Conservation (phyloP, 2,797 vertebrate species). For the Meda fulgida region DNA sequence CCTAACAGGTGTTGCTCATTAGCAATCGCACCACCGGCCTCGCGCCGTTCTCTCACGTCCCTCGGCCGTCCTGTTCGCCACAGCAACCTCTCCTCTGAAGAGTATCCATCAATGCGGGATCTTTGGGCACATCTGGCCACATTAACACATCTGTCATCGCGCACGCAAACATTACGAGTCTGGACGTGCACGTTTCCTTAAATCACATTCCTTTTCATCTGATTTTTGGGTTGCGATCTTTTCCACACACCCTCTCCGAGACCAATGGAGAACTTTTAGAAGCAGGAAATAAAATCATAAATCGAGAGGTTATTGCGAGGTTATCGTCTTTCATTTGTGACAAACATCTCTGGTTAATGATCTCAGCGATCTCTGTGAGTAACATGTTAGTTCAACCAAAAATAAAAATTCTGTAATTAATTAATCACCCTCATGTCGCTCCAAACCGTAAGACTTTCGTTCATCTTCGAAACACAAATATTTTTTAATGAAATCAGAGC, state of each 20-base stretch:
- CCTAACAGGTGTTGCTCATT: too few species aligned
- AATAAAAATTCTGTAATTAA: too few species aligned
- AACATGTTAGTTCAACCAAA: background rate
- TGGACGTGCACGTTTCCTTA: background rate
- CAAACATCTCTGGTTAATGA: background rate
- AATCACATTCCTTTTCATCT: slow-evolving; percentile 25
- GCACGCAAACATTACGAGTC: background rate
- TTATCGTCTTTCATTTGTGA: background rate
- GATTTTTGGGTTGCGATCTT: background rate
- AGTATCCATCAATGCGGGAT: background rate
- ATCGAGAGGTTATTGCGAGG: background rate
- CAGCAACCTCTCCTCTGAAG: background rate
- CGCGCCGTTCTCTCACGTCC: too few species aligned
- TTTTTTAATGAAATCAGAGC: too few species aligned
- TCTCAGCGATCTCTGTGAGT: background rate
- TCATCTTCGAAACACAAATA: too few species aligned
- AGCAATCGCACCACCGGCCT: too few species aligned
- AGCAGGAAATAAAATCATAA: background rate
- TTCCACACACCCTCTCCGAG: background rate
- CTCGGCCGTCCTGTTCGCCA: too few species aligned
- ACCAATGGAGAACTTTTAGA: background rate
- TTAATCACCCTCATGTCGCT: too few species aligned
- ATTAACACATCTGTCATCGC: slow-evolving; percentile 36
- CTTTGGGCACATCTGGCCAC: slow-evolving; percentile 3
- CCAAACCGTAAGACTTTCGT: too few species aligned